phyloP scores from a whole-genome alignment of 2,113 vertebrate genomes.

The Neolamprologus fasciatus region DNA sequence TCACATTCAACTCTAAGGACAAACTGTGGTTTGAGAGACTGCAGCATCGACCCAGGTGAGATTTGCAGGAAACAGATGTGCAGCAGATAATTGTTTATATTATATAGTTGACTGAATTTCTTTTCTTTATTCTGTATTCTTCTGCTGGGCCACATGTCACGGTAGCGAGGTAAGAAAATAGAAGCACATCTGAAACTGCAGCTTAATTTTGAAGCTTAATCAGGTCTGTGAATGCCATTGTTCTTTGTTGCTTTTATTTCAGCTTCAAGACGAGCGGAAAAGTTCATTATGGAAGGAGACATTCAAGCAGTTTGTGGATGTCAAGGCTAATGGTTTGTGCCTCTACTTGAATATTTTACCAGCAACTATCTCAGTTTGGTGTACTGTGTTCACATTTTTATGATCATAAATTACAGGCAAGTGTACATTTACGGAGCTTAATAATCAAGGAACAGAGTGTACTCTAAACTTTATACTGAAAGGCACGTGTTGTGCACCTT shows the following conservation, averaged over 20 bases:
- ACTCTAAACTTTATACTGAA: neutral
- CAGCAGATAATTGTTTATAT: rapidly evolving
- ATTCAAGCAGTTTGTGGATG: constrained; percentile 80
- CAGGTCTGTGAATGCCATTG: neutral
- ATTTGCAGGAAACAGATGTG: neutral
- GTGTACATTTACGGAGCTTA: neutral
- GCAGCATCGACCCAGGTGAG: constrained; percentile 60
- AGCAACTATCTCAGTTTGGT: neutral
- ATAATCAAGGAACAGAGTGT: neutral
- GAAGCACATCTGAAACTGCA: neutral
- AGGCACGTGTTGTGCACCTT: neutral
- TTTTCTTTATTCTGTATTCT: neutral
- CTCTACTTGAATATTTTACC: neutral
- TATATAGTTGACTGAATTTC: rapidly evolving
- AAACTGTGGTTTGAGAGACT: constrained; percentile 83
- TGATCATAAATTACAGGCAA: neutral
- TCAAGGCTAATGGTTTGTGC: constrained; percentile 81
- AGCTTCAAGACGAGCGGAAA: constrained; percentile 60
- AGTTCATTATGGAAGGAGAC: constrained; percentile 78
- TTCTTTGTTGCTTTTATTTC: neutral
- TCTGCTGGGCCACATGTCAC: neutral
- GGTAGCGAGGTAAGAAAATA: constrained; percentile 29
- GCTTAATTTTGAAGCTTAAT: neutral
- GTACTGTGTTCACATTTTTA: neutral
- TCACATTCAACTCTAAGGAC: constrained; percentile 80